phyloP scores from a whole-genome alignment of 2,113 vertebrate species.

The Ophiodon elongatus region DNA sequence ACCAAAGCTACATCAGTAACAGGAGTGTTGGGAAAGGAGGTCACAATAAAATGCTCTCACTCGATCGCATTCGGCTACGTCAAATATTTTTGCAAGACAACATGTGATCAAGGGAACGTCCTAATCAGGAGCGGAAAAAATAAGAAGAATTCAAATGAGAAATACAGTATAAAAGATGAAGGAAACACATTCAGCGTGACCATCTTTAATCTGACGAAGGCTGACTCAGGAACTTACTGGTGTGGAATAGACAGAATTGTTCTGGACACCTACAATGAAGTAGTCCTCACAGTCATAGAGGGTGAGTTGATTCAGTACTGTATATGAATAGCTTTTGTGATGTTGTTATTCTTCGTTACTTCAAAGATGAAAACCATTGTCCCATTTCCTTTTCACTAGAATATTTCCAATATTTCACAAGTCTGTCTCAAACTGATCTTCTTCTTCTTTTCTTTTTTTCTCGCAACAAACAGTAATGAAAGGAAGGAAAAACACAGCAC shows the following conservation, averaged over 20 bases:
- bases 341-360: background rate
- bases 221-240: conserved; percentile 62
- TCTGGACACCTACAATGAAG: conserved; percentile 11
- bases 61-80: background rate
- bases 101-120: no score
- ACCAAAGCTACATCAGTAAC: conserved; percentile 6
- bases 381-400: background rate
- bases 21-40: background rate
- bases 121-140: conserved; percentile 7
- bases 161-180: conserved; percentile 47
- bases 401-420: conserved; percentile 5
- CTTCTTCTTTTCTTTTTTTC: no score
- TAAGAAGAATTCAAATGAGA: background rate
- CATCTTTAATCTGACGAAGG: conserved; percentile 36
- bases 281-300: conserved; percentile 44
- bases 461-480: background rate
- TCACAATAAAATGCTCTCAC: conserved; percentile 55
- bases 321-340: background rate
- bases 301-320: conserved; percentile 53
- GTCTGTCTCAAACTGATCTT: background rate
- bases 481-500: background rate
- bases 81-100: conserved; percentile 79
- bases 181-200: conserved; percentile 60
- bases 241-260: conserved; percentile 57
- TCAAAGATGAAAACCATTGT: background rate